phyloP scores from a whole-genome alignment of 2,888 invertebrate genomes.

The Drosophila ochracea region DNA sequence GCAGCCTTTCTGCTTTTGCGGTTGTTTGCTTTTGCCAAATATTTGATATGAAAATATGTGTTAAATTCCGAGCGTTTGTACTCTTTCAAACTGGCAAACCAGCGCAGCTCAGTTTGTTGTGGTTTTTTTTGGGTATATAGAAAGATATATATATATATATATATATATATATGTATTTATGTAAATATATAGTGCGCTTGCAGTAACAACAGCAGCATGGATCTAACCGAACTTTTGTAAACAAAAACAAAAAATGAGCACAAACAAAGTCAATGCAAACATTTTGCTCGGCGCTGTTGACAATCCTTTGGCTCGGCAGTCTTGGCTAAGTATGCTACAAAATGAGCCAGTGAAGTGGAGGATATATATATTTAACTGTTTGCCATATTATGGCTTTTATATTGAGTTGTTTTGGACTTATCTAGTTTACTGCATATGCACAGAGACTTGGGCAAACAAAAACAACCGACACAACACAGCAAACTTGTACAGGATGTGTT shows the following conservation, averaged over 20 bases:
- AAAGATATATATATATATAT: constrained; percentile 11
- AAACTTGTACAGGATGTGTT: constrained; percentile 48
- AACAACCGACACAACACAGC: constrained; percentile 9
- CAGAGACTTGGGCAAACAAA: constrained; percentile 44
- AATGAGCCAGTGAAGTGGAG: constrained; percentile 24
- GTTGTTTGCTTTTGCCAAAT: constrained; percentile 69
- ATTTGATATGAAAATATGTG: constrained; percentile 77
- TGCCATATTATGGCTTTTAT: constrained; percentile 81
- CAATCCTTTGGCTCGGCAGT: constrained; percentile 58
- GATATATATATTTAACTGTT: constrained; percentile 68
- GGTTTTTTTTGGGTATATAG: constrained; percentile 35
- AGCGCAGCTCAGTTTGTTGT: constrained; percentile 37
- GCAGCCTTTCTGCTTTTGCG: constrained; percentile 42
- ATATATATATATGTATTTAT: constrained; percentile 1
- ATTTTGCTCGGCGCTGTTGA: constrained; percentile 64
- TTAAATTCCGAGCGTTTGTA: constrained; percentile 54
- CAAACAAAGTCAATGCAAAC: constrained; percentile 54
- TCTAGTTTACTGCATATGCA: constrained; percentile 72
- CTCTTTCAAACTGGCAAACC: constrained; percentile 17
- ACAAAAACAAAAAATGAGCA: constrained; percentile 46
- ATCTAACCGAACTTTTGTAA: constrained; percentile 60
- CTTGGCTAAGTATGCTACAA: constrained; percentile 45
- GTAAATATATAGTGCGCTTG: constrained; percentile 34
- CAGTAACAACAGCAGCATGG: constrained; percentile 31
- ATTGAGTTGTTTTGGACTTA: constrained; percentile 82